Percentiles rank a stretch among this genome's conserved stretches.
These are phyloP conservation scores for Eristalis pertinax DNA, from an alignment of 2,888 invertebrate species.

Conservation along the genomic window DNA sequence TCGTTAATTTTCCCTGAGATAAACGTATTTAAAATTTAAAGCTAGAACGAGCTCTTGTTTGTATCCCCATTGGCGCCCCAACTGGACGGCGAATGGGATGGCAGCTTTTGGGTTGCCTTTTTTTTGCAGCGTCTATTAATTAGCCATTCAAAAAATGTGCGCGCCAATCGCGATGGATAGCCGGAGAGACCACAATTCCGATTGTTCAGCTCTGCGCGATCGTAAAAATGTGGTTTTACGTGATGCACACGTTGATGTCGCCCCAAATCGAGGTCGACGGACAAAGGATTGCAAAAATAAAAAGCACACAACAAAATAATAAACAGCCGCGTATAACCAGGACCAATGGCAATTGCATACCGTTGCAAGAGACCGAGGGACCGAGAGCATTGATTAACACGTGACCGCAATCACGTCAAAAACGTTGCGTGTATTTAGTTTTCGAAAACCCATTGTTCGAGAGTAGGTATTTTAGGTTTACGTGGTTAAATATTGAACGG, in stretches of 20 bases:
- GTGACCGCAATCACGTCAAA: slow-evolving; percentile 69
- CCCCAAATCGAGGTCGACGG: background rate
- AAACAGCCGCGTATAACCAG: background rate
- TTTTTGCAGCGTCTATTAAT: slow-evolving; percentile 45
- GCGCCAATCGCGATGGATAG: slow-evolving; percentile 6
- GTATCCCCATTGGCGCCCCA: background rate
- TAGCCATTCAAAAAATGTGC: slow-evolving; percentile 51
- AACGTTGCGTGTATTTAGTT: slow-evolving; percentile 64
- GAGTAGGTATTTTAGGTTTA: slow-evolving; percentile 53
- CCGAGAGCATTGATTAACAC: slow-evolving; percentile 64
- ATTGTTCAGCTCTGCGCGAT: slow-evolving; percentile 32
- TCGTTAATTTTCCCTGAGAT: slow-evolving; percentile 1
- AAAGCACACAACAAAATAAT: background rate
- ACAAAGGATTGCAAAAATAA: background rate
- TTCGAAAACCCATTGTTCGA: slow-evolving; percentile 49
- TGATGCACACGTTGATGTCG: background rate
- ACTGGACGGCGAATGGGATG: no score
- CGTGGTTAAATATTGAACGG: slow-evolving; percentile 51
- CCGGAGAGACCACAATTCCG: slow-evolving; percentile 52
- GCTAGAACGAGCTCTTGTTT: slow-evolving; percentile 6
- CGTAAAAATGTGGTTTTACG: slow-evolving; percentile 55
- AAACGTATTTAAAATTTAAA: slow-evolving; percentile 49
- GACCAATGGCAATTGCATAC: background rate
- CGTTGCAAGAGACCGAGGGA: background rate
- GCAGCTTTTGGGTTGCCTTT: background rate